These are phyloP conservation scores for Pseudomyrmex concolor DNA, from an alignment of 1,140 invertebrate genomes.

Conservation along the genomic window DNA sequence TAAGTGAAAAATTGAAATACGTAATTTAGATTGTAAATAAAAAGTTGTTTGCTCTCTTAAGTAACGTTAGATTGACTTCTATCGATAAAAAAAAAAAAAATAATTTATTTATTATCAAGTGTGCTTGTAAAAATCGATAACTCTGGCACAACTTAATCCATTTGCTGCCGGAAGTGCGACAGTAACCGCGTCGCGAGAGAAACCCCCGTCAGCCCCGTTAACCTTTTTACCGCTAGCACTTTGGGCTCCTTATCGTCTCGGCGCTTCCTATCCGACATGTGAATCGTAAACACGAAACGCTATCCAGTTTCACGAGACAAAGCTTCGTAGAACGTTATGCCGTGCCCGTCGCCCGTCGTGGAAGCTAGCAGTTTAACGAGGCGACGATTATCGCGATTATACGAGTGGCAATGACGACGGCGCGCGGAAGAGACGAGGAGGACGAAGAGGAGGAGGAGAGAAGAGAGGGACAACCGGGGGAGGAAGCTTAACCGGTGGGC, in stretches of 20 bases:
- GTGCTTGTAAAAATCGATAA: conserved; percentile 2
- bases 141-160: not conserved
- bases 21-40: not conserved
- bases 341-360: conserved; percentile 1
- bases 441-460: conserved; percentile 30
- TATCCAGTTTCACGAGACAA: conserved; percentile 31
- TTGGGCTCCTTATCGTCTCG: not conserved
- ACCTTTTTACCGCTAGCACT: conserved; percentile 41
- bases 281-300: conserved; percentile 34
- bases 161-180: not conserved
- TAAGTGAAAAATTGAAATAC: too few species aligned
- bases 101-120: not conserved
- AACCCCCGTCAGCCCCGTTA: not conserved
- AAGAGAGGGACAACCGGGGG: conserved; percentile 58
- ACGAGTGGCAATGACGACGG: conserved; percentile 59
- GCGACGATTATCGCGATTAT: conserved; percentile 78
- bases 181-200: not conserved
- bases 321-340: conserved; percentile 23
- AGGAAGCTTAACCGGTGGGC: conserved; percentile 58
- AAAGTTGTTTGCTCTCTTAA: not conserved
- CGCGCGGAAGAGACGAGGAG: conserved; percentile 26
- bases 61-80: too few species aligned
- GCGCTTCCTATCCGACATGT: conserved; percentile 8
- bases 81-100: too few species aligned
- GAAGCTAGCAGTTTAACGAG: conserved; percentile 75